Conservation (phyloP, 53 echinoderm and acorn worm species). For the Antedon mediterranea region DNA sequence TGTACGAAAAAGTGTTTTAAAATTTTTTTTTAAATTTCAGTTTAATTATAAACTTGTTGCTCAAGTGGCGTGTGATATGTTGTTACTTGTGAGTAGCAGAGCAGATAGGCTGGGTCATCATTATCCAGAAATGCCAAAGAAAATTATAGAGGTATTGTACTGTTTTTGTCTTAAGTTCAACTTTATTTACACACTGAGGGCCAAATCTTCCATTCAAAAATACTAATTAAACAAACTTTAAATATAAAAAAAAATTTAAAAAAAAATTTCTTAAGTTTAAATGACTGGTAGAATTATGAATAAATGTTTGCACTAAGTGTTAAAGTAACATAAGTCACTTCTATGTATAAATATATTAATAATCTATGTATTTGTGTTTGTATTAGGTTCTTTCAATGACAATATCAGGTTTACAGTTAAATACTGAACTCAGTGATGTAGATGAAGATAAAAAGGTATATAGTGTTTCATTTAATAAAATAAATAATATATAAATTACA, state of each 20-base stretch:
- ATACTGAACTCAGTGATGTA: constrained; percentile 36
- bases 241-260: no score
- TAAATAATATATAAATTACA: no score
- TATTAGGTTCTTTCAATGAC: constrained; percentile 78
- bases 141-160: constrained; percentile 94
- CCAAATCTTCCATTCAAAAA: no score
- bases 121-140: constrained; percentile 85
- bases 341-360: no score
- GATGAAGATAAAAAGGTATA: constrained; percentile 76
- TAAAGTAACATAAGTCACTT: no score
- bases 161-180: no score
- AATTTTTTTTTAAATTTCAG: constrained; percentile 14
- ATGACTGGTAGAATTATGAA: no score
- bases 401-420: constrained; percentile 46
- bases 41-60: constrained; percentile 71
- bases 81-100: constrained; percentile 69
- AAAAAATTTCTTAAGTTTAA: no score
- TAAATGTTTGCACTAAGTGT: no score
- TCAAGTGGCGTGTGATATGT: constrained; percentile 97
- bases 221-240: no score
- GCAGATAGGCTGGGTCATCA: constrained; percentile 65
- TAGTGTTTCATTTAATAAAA: no score
- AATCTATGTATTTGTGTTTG: not conserved
- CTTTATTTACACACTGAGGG: not conserved
- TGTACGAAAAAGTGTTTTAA: no score